Evolutionary conservation across 2,888 invertebrate genomes (phyloP), one percentile per base, ranked within the genome.

Genomic region (Aspidapion aeneum): DNA sequence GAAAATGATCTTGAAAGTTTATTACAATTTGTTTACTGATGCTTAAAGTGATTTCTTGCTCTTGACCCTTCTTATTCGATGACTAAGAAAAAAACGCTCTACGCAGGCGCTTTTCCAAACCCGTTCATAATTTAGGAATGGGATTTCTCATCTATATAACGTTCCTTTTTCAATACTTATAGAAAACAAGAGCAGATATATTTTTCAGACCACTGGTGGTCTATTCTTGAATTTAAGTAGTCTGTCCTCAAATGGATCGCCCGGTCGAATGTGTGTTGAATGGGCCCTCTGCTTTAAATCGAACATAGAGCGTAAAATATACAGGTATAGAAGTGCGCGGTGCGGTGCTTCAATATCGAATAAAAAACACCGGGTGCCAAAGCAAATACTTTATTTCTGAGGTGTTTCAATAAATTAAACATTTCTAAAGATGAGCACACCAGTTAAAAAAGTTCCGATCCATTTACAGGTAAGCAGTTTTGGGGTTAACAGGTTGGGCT

Each of bases 361-460:
- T 35, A 35, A 35, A 35, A 35, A 35, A 35, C 35, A 12, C 35
- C 35, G 35, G 35, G 3, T 35, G 35, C 35, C 12, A 35, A 35
- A 12, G 35, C 52, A 52, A 52, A 52, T 52, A 19, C 5, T 17
- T 17, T 52, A 48, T 12, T n/a, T 52, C n/a, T 52, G n/a, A 19
- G 52, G 19, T 52, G 52, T 52, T 9, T n/a, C 19, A 9, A 18
- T 52, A 5, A 52, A 52, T 9, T n/a, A 52, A 35, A 35, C 5
- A 35, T 21, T 48, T 18, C 18, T 18, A 19, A 68, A 63, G 55
- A 90, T 89, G 89, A 84, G 86, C 74, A 92, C 93, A 70, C 94
- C 94, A 69, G 94, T 95, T 71, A 96, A 96, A 82, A 96, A 96
- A 83, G 94, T 96, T 66, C 96, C 96, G 64, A 94, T 96, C 78